Evolutionary conservation across 2,888 invertebrate genomes (phyloP), one percentile per base, ranked within the genome.

Genomic region (Achlya flavicornis): DNA sequence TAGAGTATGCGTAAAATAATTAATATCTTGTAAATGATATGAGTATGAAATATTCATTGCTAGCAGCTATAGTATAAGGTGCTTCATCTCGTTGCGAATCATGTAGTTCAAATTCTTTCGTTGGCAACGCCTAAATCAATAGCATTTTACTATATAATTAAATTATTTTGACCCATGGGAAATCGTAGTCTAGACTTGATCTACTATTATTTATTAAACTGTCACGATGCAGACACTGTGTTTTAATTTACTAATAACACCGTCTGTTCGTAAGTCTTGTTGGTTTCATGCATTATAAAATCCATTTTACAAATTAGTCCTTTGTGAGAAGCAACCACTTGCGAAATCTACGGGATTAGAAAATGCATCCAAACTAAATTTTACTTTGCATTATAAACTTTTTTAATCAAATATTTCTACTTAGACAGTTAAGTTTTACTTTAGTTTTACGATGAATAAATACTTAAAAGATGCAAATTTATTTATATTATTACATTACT

Each of bases 271-370:
- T 53, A 8, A 6, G 19, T 19, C 19, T 53, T 53, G 10, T 8
- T 10, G 19, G 19, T 32, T 59, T 59, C 38, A 59, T 59, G 19
- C 19, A 19, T 35, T 35, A 35, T 59, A 38, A 38, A 38, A 59
- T 16, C 58, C 35, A 33, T 38, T 59, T 59, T 3, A 35, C 58
- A 59, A 59, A 59, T 59, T 35, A 59, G 58, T 59, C 58, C 38
- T 59, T 59, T 59, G 58, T n/a, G 53, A 19, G 53, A 10, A 38
- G 7, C n/a, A 11, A 1, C 7, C 12, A 12, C 12, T 41, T 38
- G 38, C 3, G 38, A 12, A 12, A n/a, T 59, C 38, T 38, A 33
- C 16, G 58, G 35, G n/a, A 59, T 59, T 59, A 16, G 38, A 11
- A 58, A 12, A 12, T 41, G 41, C 12, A 41, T 38, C 16, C 58